Base-by-base conservation (phyloP, 2,888 invertebrate species). In the Axea sp. region DNA sequence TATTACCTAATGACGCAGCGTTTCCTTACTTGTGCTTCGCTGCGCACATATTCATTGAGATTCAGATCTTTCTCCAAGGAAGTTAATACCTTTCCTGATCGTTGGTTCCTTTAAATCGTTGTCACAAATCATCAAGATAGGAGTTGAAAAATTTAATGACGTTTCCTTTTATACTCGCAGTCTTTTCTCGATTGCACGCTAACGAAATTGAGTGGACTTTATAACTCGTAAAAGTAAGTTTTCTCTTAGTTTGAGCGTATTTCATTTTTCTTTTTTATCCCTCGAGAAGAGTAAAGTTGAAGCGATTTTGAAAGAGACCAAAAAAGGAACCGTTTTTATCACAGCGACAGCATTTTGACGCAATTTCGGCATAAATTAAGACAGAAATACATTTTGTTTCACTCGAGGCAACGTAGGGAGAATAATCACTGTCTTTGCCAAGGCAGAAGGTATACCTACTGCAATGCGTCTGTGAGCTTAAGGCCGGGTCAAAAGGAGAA, bases 401-500 rank as follows among this genome's bases (percentile, higher is more conserved):
- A 9, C 22, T 19, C 3, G 6, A 22, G 15, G n/a, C 24, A 24
- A 9, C 3, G 28, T 9, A 19, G 9, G 12, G 19, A 59, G 35
- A 43, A 69, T 60, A 69, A 69, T 62, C 60, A 33, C 30, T 11
- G 53, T 30, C 35, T 53, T 53, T 45, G 30, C 30, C 22, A 19
- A 2, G 39, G 28, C 14, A 14, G 15, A 67, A 45, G 43, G 19
- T 43, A 31, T 37, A 39, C 31, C 69, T 53, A 69, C 69, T 62
- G 69, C 69, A 69, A 53, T 69, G 69, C 69, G 69, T 60, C 69
- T 69, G 69, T 69, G 60, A 60, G 60, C 53, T 69, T 69, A 69
- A 60, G 53, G 15, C 31, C 8, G 45, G 22, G 12, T 30, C 65
- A 45, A 59, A 59, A 51, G 47, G 41, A 59, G 68, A 60, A 60